Percentiles rank a stretch among this genome's conserved stretches.
Conservation (phyloP, 2,113 vertebrate genomes). For the Channa argus region DNA sequence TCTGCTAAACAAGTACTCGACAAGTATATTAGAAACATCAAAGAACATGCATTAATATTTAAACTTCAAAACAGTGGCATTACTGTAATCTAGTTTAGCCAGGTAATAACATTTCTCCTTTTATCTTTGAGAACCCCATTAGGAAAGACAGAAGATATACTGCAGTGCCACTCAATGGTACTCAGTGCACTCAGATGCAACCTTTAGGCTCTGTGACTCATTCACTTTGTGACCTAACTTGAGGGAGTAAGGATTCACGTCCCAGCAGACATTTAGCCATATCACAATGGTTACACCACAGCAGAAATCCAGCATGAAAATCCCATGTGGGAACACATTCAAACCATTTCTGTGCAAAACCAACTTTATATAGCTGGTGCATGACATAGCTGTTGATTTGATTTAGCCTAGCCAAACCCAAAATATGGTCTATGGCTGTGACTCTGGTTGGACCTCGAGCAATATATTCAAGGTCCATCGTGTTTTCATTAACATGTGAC, state of each 20-base stretch:
- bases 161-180: conserved; percentile 3
- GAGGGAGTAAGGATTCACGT: conserved; percentile 30
- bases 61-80: conserved; percentile 12
- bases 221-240: background rate
- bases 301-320: conserved; percentile 40
- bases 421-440: conserved; percentile 51
- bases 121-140: background rate
- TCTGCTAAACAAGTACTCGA: conserved; percentile 18
- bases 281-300: conserved; percentile 24
- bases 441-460: conserved; percentile 58
- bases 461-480: conserved; percentile 61
- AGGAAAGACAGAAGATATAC: conserved; percentile 23
- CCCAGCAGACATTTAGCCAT: conserved; percentile 30
- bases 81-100: conserved; percentile 26
- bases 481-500: conserved; percentile 74
- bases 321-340: conserved; percentile 26
- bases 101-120: conserved; percentile 2
- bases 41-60: conserved; percentile 27
- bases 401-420: conserved; percentile 63
- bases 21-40: conserved; percentile 23
- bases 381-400: conserved; percentile 65
- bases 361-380: conserved; percentile 41
- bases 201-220: conserved; percentile 28
- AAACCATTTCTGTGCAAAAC: conserved; percentile 63
- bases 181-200: conserved; percentile 10